Conservation (phyloP, 2,888 invertebrate genomes). For the Athripsodes cinereus region DNA sequence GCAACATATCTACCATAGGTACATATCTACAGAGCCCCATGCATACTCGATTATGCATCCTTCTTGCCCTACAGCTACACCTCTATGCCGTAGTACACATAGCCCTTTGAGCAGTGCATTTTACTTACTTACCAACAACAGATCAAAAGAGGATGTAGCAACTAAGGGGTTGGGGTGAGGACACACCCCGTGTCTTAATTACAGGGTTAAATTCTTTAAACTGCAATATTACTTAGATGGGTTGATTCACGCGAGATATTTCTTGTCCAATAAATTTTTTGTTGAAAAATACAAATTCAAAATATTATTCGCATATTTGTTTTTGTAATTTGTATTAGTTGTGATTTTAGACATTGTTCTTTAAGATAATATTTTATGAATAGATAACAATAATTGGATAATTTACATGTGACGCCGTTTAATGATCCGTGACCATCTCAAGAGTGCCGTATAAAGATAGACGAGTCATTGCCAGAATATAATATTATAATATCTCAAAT, state of each 20-base stretch:
- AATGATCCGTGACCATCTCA: too few species aligned
- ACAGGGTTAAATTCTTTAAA: slow-evolving; percentile 4
- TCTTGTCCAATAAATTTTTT: too few species aligned
- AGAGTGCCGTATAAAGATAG: too few species aligned
- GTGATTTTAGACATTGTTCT: too few species aligned
- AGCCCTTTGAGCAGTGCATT: not conserved
- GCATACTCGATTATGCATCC: not conserved
- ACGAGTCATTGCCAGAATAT: too few species aligned
- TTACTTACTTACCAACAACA: not conserved
- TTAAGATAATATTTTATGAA: too few species aligned
- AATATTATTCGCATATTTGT: too few species aligned
- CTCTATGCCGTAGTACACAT: not conserved
- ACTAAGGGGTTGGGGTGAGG: not conserved
- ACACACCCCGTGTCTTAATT: slow-evolving; percentile 1
- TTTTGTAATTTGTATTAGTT: too few species aligned
- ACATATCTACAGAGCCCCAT: not conserved
- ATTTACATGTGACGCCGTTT: too few species aligned
- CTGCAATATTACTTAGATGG: not conserved
- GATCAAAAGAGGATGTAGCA: not conserved
- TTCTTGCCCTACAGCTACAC: not conserved
- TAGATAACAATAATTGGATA: too few species aligned
- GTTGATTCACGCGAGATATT: not conserved
- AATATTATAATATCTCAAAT: too few species aligned
- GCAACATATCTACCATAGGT: not conserved
- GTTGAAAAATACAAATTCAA: too few species aligned